Percentiles rank a stretch among this genome's conserved stretches.
phyloP scores from a whole-genome alignment of 2,888 invertebrate genomes.

The Hyposoter didymator region DNA sequence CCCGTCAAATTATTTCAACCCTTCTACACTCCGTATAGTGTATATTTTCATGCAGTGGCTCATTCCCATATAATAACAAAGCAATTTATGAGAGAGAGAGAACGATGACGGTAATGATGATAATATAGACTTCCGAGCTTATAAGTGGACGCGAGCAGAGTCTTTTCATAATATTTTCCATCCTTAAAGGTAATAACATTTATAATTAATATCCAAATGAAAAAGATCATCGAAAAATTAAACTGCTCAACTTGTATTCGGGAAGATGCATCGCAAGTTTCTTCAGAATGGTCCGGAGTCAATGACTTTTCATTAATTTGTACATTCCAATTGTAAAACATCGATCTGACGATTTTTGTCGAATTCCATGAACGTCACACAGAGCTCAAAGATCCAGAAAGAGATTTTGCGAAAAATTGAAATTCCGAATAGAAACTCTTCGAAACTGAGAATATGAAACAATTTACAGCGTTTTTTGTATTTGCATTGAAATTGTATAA shows the following conservation, averaged over 20 bases:
- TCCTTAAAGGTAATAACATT: neutral
- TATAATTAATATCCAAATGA: conserved; percentile 31
- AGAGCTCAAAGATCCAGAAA: conserved; percentile 25
- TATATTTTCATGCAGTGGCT: conserved; percentile 35
- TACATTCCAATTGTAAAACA: too few relatives aligned
- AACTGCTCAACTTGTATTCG: conserved; percentile 9
- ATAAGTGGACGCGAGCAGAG: conserved; percentile 38
- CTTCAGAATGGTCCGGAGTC: neutral
- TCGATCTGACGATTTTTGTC: too few relatives aligned
- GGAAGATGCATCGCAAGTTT: neutral
- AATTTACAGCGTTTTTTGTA: too few relatives aligned
- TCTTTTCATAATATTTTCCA: conserved; percentile 31
- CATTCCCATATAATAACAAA: conserved; percentile 58
- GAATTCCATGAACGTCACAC: too few relatives aligned
- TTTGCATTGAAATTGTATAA: too few relatives aligned
- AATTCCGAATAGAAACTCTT: neutral
- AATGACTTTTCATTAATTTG: neutral
- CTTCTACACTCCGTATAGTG: conserved; percentile 12
- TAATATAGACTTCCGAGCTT: conserved; percentile 60
- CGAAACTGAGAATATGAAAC: neutral
- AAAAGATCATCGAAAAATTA: conserved; percentile 45
- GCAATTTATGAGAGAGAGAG: conserved; percentile 59
- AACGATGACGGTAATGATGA: conserved; percentile 64
- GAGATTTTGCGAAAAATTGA: neutral
- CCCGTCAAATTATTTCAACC: conserved; percentile 61